Evolutionary conservation across 2,113 vertebrate species (phyloP), one percentile per base, ranked within the genome.

Genomic region (Mesoclemmys tuberculata): DNA sequence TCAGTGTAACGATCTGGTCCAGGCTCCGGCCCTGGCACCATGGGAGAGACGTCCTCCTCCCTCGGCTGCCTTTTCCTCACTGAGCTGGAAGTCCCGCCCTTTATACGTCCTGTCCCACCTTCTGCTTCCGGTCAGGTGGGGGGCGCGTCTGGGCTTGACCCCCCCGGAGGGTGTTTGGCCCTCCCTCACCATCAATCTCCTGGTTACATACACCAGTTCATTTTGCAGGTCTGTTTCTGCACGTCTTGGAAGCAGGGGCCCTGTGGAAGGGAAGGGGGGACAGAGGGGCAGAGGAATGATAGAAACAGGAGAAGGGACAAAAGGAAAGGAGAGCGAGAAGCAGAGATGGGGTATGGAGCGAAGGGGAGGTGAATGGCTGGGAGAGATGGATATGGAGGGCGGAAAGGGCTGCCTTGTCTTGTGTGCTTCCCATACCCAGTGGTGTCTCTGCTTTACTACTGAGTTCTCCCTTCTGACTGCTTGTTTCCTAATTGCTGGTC

Each of bases 401-500:
- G 74, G 89, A 84, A 86, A 96, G 93, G 75, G n/a, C 93, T 58
- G 88, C 0, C 64, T 71, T 89, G 89, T 95, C 92, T 75, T 94
- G 94, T 95, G 91, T 85, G 54, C 93, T 93, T 84, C 82, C 81
- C 94, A 93, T 96, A 92, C 90, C 92, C 97, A 95, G 74, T 85
- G 83, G 94, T 87, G 93, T 90, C 92, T 92, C 94, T 96, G 95
- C 96, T 96, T 97, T 95, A 95, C 96, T 96, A 94, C 93, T 94
- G 95, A 92, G 71, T 44, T 87, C 92, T 96, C 94, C 95, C 97
- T 96, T 94, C 96, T 95, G 92, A 93, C 95, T 19, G 95, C 98
- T 97, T 97, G 97, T 97, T 98, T 97, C 97, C 97, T 98, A 97
- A 98, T 97, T 92, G 96, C 96, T 83, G 93, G 96, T 91, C 94